phyloP scores from a whole-genome alignment of 2,797 vertebrate species.

The Amazonetta brasiliensis region DNA sequence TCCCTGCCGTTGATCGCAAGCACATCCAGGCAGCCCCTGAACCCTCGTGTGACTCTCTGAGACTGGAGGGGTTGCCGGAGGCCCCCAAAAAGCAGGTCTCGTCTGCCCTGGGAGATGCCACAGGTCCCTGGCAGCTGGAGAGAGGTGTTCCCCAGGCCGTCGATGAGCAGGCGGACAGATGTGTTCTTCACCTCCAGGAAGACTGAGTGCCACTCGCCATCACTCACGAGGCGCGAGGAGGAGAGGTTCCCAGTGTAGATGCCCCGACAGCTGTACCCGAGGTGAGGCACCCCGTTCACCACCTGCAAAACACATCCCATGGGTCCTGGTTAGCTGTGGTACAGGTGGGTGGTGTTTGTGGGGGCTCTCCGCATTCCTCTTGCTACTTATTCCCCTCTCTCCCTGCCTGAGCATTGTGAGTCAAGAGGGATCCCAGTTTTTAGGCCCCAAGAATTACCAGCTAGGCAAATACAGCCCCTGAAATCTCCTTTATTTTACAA shows the following conservation, averaged over 20 bases:
- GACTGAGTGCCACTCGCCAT: conserved; percentile 87
- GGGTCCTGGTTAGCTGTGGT: neutral
- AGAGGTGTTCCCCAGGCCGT: conserved; percentile 71
- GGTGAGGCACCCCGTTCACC: conserved; percentile 80
- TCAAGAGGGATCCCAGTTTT: neutral
- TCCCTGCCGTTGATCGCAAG: conserved; percentile 83
- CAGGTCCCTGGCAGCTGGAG: conserved; percentile 80
- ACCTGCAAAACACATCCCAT: conserved; percentile 80
- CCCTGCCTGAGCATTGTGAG: neutral
- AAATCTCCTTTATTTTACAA: neutral
- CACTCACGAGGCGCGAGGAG: conserved; percentile 78
- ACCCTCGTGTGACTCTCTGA: conserved; percentile 69
- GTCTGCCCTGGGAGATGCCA: conserved; percentile 65
- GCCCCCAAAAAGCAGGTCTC: conserved; percentile 84
- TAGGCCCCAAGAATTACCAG: neutral
- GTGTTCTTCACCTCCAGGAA: conserved; percentile 85
- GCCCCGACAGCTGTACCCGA: conserved; percentile 84
- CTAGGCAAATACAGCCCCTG: neutral
- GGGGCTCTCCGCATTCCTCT: neutral
- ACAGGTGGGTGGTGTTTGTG: neutral
- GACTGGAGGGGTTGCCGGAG: conserved; percentile 8
- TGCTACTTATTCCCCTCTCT: neutral
- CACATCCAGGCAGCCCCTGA: conserved; percentile 88
- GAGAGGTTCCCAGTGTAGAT: conserved; percentile 69
- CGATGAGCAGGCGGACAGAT: conserved; percentile 81